Evolutionary conservation across 2,113 vertebrate species (phyloP).

Genomic region (Sebastes schlegelii): DNA sequence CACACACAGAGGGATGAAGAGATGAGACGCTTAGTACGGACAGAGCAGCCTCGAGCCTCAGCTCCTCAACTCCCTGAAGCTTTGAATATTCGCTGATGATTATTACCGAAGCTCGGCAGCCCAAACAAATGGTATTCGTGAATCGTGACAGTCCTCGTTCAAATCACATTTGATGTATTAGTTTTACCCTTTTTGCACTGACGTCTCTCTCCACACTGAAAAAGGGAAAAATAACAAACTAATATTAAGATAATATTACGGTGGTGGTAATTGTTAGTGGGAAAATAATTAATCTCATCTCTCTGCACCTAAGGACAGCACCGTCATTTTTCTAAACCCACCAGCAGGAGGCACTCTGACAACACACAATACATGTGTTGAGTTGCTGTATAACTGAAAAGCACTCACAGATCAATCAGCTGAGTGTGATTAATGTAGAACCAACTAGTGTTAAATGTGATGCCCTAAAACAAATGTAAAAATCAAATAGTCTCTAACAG

Average conservation of each 20-base stretch:
- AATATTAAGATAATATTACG: background rate
- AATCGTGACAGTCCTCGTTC: too few relatives aligned
- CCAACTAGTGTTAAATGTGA: too few relatives aligned
- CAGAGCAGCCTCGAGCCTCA: too few relatives aligned
- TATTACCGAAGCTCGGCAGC: too few relatives aligned
- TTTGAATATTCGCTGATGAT: too few relatives aligned
- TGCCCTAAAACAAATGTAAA: conserved; percentile 19
- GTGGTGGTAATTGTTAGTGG: background rate
- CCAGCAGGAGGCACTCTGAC: conserved; percentile 74
- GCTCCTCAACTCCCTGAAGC: too few relatives aligned
- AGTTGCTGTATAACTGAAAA: background rate
- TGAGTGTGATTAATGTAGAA: conserved; percentile 18
- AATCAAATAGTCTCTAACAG: background rate
- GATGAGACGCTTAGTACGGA: too few relatives aligned
- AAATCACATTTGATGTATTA: background rate
- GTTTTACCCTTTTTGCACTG: background rate
- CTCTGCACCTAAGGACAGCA: background rate
- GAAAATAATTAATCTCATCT: background rate
- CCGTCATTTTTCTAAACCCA: background rate
- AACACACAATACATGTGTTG: conserved; percentile 25
- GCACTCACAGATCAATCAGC: conserved; percentile 2
- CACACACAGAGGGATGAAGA: too few relatives aligned
- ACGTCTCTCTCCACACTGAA: background rate
- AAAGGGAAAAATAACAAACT: background rate
- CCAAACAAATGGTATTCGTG: too few relatives aligned